These are phyloP conservation scores for Philaethria dido DNA, from an alignment of 2,888 invertebrate genomes.

Conservation along the genomic window DNA sequence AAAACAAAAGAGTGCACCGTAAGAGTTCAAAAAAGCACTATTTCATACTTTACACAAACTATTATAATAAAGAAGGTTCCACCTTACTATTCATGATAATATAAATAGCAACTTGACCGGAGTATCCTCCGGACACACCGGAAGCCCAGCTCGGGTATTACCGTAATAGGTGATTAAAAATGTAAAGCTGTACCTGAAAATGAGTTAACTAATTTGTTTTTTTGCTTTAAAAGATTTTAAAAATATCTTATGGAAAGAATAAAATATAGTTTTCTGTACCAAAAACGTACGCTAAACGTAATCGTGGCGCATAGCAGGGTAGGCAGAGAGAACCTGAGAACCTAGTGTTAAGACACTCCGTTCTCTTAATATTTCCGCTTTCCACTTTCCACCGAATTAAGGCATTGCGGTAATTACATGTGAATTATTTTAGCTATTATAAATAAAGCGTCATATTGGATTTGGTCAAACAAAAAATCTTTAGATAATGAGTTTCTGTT, in stretches of 20 bases:
- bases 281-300: neutral
- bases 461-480: no score
- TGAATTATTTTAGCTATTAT: no score
- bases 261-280: no score
- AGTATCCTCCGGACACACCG: neutral
- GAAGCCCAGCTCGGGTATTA: neutral
- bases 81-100: neutral
- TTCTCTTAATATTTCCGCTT: no score
- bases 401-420: no score
- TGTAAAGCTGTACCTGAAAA: neutral
- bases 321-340: no score
- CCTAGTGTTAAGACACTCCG: no score
- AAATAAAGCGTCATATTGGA: no score
- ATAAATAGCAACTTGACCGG: conserved; percentile 5
- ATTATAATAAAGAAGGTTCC: neutral
- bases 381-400: no score
- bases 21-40: neutral
- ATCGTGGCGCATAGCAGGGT: no score
- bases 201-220: neutral
- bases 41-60: conserved; percentile 3
- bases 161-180: neutral
- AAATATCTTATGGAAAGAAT: neutral
- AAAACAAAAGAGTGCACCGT: neutral
- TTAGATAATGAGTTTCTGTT: no score
- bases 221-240: neutral